These are phyloP conservation scores for Aphidius colemani DNA, from an alignment of 2,888 invertebrate species.

Conservation along the genomic window DNA sequence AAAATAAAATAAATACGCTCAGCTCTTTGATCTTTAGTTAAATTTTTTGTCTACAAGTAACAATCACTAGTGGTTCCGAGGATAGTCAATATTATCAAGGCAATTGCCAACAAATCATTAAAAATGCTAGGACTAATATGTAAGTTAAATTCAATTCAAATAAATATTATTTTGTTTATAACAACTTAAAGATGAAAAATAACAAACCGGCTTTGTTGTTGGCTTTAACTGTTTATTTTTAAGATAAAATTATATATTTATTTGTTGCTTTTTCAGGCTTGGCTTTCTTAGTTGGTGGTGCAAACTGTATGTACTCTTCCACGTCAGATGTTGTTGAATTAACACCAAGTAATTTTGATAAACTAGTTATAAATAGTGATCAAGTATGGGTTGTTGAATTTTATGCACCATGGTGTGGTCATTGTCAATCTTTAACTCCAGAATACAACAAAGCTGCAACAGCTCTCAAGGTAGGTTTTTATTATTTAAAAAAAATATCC, in stretches of 20 bases:
- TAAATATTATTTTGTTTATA: neutral
- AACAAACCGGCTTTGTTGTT: constrained; percentile 3
- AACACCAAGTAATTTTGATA: constrained; percentile 86
- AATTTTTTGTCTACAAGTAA: constrained; percentile 4
- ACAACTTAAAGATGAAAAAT: neutral
- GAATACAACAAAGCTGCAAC: constrained; percentile 93
- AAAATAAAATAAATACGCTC: constrained; percentile 18
- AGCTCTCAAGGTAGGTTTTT: constrained; percentile 80
- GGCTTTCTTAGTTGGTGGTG: constrained; percentile 48
- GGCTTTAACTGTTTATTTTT: neutral
- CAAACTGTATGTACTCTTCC: constrained; percentile 68
- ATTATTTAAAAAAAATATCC: neutral
- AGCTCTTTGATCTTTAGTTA: constrained; percentile 31
- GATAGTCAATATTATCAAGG: neutral
- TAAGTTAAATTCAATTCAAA: neutral
- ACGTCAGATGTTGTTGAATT: constrained; percentile 82
- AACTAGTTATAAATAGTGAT: constrained; percentile 79
- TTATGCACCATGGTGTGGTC: constrained; percentile 96
- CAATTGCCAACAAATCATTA: constrained; percentile 1
- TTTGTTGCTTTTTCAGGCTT: constrained; percentile 35
- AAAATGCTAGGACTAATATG: neutral
- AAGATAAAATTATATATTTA: too few species aligned
- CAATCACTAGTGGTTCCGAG: neutral
- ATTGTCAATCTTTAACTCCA: constrained; percentile 86
- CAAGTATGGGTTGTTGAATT: constrained; percentile 95